Evolutionary conservation across 1,140 invertebrate species (phyloP).

Genomic region (Magallana gigas): DNA sequence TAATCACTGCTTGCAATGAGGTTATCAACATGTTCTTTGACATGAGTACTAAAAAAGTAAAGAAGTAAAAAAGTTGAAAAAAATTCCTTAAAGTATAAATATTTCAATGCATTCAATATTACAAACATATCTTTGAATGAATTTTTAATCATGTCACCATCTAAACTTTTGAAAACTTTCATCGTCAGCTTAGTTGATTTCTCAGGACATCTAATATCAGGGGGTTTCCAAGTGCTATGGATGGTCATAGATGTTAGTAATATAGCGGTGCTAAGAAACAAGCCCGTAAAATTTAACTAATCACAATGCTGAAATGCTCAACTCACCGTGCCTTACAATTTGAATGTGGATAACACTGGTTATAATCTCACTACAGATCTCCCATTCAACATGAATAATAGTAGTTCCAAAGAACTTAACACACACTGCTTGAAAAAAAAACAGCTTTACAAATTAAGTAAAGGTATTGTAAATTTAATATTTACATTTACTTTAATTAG

Average conservation of each 20-base stretch:
- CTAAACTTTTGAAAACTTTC: not conserved
- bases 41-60: not conserved
- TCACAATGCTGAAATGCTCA: not conserved
- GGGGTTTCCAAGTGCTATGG: too few species aligned
- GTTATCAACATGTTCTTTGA: not conserved
- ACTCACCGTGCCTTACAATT: not conserved
- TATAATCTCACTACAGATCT: not conserved
- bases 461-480: too few species aligned
- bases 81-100: not conserved
- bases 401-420: not conserved
- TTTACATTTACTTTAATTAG: too few species aligned
- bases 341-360: not conserved
- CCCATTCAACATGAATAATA: not conserved
- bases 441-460: too few species aligned
- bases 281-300: not conserved
- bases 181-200: not conserved
- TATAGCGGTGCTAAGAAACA: not conserved
- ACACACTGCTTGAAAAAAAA: not conserved
- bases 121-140: not conserved
- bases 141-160: not conserved
- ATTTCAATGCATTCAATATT: not conserved
- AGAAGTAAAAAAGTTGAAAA: not conserved
- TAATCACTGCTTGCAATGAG: not conserved
- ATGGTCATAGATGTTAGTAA: not conserved
- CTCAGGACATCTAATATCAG: not conserved